A percentile compares a stretch with the other conserved stretches of the same genome.
Conservation (phyloP, 1,140 invertebrate genomes). For the Bombus huntii region DNA sequence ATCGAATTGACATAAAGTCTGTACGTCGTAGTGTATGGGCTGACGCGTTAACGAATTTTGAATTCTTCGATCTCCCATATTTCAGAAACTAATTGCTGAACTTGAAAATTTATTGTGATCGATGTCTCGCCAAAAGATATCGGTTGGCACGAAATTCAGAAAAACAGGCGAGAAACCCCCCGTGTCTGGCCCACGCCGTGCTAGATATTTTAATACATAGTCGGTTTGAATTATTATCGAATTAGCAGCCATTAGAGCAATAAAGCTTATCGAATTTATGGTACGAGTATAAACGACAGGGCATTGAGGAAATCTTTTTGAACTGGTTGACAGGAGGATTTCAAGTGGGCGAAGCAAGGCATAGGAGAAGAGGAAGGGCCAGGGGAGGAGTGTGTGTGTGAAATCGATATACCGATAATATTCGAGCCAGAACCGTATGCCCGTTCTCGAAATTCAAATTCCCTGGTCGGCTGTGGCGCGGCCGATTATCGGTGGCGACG, state of each 20-base stretch:
- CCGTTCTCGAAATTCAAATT: slow-evolving; percentile 70
- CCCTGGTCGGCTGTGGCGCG: slow-evolving; percentile 59
- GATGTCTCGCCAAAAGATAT: too few species aligned
- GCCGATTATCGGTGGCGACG: slow-evolving; percentile 71
- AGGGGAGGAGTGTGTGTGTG: background rate
- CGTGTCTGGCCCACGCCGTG: too few species aligned
- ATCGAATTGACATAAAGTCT: too few species aligned
- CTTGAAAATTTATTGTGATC: too few species aligned
- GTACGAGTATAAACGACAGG: background rate
- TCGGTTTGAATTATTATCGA: background rate
- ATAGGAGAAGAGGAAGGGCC: too few species aligned
- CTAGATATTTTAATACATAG: background rate
- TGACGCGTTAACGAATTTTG: too few species aligned
- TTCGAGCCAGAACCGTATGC: slow-evolving; percentile 53
- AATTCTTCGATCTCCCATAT: too few species aligned
- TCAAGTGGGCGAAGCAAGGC: background rate
- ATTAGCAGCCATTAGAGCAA: background rate
- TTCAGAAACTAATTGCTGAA: too few species aligned
- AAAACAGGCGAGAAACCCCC: too few species aligned
- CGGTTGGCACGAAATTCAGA: too few species aligned
- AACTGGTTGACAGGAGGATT: background rate
- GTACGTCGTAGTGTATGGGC: too few species aligned
- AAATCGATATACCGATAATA: slow-evolving; percentile 65
- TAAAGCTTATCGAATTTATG: background rate
- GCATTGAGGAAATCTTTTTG: background rate